A percentile compares a stretch with the other conserved stretches of the same genome.
Conservation (phyloP, 2,888 invertebrate genomes). For the Molanna angustata region DNA sequence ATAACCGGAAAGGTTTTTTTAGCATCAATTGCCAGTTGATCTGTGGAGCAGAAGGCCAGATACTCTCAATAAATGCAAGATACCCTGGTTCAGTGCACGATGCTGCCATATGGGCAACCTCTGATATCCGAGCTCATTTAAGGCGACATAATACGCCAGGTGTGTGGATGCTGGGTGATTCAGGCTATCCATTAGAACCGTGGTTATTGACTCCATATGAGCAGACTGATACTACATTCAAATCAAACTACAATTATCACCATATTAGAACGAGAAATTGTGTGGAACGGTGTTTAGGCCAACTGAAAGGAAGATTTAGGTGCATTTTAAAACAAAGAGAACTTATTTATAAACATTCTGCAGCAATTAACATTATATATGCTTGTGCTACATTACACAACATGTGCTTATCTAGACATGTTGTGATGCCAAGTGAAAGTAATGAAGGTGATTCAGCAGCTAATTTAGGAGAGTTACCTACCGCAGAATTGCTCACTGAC, state of each 20-base stretch:
- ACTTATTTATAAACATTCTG: not conserved
- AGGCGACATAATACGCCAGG: not conserved
- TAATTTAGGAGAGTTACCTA: not conserved
- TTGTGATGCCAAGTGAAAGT: not conserved
- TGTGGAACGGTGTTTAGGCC: not conserved
- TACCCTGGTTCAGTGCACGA: not conserved
- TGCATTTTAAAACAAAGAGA: slow-evolving; percentile 1
- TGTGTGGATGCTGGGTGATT: not conserved
- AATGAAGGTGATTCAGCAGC: not conserved
- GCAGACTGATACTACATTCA: not conserved
- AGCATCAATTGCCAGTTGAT: not conserved
- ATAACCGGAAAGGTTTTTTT: not conserved
- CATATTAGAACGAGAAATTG: not conserved
- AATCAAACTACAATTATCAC: not conserved
- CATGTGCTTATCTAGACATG: slow-evolving; percentile 1
- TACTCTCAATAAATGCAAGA: not conserved
- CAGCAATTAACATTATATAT: not conserved
- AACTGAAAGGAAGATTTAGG: not conserved
- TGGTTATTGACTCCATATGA: not conserved
- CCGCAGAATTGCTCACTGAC: not conserved
- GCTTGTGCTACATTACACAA: not conserved
- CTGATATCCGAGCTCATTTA: not conserved
- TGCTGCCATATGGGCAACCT: not conserved
- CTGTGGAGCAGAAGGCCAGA: not conserved
- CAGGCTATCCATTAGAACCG: not conserved